phyloP scores from a whole-genome alignment of 2,888 invertebrate species.

The Gymnoscelis rufifasciata region DNA sequence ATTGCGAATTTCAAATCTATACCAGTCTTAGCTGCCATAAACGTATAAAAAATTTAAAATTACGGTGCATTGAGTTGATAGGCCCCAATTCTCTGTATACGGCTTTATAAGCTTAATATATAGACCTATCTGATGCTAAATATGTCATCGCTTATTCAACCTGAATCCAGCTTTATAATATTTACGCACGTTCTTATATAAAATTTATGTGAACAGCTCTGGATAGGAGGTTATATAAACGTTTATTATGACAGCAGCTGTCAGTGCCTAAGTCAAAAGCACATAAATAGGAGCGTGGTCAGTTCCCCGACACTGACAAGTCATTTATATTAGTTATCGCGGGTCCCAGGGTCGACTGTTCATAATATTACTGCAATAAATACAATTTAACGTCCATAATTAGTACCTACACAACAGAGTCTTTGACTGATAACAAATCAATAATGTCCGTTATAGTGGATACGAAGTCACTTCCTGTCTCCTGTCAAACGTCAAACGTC shows the following conservation, averaged over 20 bases:
- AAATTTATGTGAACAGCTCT: neutral
- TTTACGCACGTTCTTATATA: no score
- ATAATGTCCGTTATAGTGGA: constrained; percentile 50
- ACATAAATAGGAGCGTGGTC: constrained; percentile 59
- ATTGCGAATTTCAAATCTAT: no score
- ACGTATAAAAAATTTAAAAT: no score
- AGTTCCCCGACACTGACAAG: constrained; percentile 65
- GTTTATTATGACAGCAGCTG: neutral
- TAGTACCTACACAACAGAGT: constrained; percentile 60
- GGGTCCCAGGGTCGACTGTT: constrained; percentile 53
- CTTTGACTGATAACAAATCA: constrained; percentile 71
- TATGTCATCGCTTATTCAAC: no score
- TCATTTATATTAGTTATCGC: constrained; percentile 54
- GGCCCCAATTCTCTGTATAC: no score
- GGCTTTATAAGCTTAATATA: no score
- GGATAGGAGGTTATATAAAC: neutral
- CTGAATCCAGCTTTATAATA: no score
- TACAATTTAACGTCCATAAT: constrained; percentile 74
- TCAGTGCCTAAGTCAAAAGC: constrained; percentile 38
- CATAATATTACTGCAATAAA: constrained; percentile 64
- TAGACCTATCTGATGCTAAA: no score
- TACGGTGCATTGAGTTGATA: no score
- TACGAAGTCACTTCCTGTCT: constrained; percentile 64
- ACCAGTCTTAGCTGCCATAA: no score
- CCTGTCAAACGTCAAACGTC: constrained; percentile 52